Conservation (phyloP, 1,140 invertebrate genomes). For the Atta cephalotes region DNA sequence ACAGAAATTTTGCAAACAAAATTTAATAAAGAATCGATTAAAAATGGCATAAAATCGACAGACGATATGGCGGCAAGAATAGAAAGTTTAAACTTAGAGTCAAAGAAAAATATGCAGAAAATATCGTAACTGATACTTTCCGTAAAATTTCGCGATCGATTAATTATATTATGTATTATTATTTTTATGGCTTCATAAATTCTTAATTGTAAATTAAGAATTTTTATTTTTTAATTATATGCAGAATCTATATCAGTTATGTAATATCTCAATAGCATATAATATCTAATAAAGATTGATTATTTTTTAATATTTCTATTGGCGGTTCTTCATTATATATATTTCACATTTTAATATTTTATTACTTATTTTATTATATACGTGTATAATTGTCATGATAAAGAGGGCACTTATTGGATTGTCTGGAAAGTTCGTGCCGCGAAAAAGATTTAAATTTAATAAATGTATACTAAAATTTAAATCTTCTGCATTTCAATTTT, state of each 20-base stretch:
- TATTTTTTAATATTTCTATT: background rate
- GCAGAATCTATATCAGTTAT: background rate
- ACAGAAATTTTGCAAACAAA: conserved; percentile 79
- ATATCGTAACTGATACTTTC: conserved; percentile 61
- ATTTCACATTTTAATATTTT: background rate
- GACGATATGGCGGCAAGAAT: conserved; percentile 63
- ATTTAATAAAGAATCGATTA: background rate
- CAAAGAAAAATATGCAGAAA: conserved; percentile 66
- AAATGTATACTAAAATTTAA: too few relatives aligned
- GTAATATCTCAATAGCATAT: background rate
- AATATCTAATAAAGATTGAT: background rate
- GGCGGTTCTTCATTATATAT: background rate
- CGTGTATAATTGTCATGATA: too few relatives aligned
- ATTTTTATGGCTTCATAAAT: background rate
- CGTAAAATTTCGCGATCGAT: background rate
- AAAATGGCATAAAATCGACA: conserved; percentile 25
- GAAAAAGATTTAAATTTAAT: too few relatives aligned
- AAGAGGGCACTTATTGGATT: too few relatives aligned
- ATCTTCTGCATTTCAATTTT: too few relatives aligned
- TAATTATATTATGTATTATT: background rate
- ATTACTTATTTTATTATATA: too few relatives aligned
- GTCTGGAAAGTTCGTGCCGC: too few relatives aligned
- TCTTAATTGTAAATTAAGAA: background rate
- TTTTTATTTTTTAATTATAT: background rate
- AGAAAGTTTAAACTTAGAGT: conserved; percentile 66